Evolutionary conservation across 2,888 invertebrate genomes (phyloP).

Genomic region (Diachrysia chrysitis): DNA sequence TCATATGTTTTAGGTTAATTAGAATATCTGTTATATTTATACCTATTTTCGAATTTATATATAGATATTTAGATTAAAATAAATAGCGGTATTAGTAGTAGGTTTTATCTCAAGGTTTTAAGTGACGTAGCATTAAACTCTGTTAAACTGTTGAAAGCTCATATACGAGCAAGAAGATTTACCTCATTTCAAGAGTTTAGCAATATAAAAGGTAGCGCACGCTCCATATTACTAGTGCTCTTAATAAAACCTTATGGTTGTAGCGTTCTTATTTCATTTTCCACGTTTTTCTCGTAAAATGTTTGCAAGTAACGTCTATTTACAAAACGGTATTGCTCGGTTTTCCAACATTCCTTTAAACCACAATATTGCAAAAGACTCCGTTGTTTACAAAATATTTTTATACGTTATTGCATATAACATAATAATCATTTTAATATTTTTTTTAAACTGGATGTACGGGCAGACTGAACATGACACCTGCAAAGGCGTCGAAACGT

Average conservation of each 20-base stretch:
- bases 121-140: not conserved
- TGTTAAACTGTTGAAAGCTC: not conserved
- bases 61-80: too few species aligned
- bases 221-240: not conserved
- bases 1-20: not conserved
- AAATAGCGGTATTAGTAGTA: too few species aligned
- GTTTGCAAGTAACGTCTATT: not conserved
- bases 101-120: not conserved
- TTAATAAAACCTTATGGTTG: not conserved
- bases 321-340: slow-evolving; percentile 11
- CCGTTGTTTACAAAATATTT: slow-evolving; percentile 16
- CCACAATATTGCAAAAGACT: slow-evolving; percentile 19
- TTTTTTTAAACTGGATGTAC: too few species aligned
- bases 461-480: too few species aligned
- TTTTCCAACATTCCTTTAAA: slow-evolving; percentile 1
- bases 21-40: too few species aligned
- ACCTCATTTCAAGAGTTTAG: not conserved
- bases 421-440: too few species aligned
- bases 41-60: too few species aligned
- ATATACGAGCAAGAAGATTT: not conserved
- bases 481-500: too few species aligned
- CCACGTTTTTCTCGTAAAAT: not conserved
- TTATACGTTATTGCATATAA: not conserved
- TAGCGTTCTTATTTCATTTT: not conserved
- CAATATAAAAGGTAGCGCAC: too few species aligned